Conservation (phyloP, 2,113 vertebrate species). For the Ailurus styani region DNA sequence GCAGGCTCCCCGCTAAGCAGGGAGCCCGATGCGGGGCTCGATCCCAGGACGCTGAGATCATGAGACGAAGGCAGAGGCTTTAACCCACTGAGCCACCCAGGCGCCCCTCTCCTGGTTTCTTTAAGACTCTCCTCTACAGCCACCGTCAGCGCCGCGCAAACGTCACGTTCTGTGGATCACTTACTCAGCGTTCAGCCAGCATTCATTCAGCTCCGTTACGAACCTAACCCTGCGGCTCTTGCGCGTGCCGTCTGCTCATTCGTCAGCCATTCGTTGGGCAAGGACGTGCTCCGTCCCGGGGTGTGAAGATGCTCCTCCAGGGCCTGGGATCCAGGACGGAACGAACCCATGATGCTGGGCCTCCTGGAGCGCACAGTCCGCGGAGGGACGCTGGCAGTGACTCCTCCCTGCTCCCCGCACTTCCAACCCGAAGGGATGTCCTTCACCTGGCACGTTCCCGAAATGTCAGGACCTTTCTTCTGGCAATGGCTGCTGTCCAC, state of each 20-base stretch:
- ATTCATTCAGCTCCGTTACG: not conserved
- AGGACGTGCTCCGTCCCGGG: not conserved
- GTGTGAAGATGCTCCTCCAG: not conserved
- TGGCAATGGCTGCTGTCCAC: not conserved
- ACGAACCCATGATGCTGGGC: not conserved
- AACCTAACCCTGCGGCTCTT: not conserved
- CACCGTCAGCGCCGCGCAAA: not conserved
- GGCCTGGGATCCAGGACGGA: not conserved
- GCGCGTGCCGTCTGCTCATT: not conserved
- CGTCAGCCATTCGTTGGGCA: not conserved
- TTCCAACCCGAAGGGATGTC: not conserved
- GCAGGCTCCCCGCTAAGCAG: too few species aligned
- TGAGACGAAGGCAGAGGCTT: too few species aligned
- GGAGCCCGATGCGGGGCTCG: too few species aligned
- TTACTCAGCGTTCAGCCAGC: not conserved
- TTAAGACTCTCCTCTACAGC: not conserved
- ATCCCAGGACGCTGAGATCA: too few species aligned
- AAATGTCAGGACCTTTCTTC: not conserved
- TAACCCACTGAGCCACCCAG: too few species aligned
- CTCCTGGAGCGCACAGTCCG: not conserved
- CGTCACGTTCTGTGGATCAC: not conserved
- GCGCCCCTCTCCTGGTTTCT: not conserved
- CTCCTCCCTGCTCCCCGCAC: accelerated
- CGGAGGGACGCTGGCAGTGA: not conserved
- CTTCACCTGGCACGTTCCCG: not conserved